Evolutionary conservation across 2,113 vertebrate genomes (phyloP).

Genomic region (Chamaetylas fuelleborni): DNA sequence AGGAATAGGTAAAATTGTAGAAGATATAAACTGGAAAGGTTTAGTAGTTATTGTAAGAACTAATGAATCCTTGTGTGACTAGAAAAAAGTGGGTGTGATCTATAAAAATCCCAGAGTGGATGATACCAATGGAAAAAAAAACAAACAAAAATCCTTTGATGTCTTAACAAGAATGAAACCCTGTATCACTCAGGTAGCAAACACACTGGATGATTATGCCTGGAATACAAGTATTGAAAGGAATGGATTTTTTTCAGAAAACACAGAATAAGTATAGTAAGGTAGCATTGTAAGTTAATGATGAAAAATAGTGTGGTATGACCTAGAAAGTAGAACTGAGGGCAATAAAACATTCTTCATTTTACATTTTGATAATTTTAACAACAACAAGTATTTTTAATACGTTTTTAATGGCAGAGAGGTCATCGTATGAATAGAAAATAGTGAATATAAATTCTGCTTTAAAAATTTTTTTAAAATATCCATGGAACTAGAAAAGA

Average conservation of each 20-base stretch:
- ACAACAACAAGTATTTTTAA: not conserved
- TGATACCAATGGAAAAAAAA: not conserved
- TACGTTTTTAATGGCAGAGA: not conserved
- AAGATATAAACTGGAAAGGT: not conserved
- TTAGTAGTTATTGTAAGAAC: not conserved
- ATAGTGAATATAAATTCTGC: not conserved
- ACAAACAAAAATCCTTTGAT: not conserved
- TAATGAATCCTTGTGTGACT: not conserved
- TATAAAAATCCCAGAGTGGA: not conserved
- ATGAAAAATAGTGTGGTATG: not conserved
- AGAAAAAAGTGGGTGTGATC: not conserved
- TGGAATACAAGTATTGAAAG: not conserved
- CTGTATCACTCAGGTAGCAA: not conserved
- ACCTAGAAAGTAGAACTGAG: not conserved
- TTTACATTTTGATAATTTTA: not conserved
- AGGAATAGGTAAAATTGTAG: not conserved
- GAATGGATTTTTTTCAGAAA: not conserved
- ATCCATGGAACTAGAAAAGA: not conserved
- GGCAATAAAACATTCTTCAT: not conserved
- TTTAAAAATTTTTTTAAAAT: too few species aligned
- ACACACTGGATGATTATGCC: not conserved
- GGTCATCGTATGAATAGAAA: not conserved
- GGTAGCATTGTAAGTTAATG: not conserved
- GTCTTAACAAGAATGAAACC: not conserved
- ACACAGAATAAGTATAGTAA: not conserved